phyloP scores from a whole-genome alignment of 2,888 invertebrate genomes.

The Cephonodes hylas region DNA sequence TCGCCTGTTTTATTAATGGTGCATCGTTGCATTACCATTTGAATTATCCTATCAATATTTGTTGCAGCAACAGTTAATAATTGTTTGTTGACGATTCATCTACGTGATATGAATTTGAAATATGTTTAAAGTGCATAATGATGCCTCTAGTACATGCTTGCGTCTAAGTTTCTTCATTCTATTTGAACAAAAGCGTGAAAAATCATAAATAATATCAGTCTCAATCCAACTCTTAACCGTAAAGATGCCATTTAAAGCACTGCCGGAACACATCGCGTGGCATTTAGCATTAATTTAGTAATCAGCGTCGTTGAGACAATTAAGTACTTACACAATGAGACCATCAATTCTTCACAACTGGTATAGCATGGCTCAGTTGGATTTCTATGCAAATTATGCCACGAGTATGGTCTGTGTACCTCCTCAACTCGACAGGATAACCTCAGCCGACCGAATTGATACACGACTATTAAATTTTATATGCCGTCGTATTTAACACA shows the following conservation, averaged over 20 bases:
- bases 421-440: neutral
- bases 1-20: too few relatives aligned
- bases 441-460: neutral
- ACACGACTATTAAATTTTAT: neutral
- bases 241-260: neutral
- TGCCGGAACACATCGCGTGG: neutral
- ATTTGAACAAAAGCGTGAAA: too few relatives aligned
- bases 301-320: constrained; percentile 8
- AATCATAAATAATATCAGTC: neutral
- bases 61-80: too few relatives aligned
- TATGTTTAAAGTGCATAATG: too few relatives aligned
- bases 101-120: too few relatives aligned
- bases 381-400: neutral
- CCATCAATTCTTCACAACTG: neutral
- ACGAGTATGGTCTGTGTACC: too few relatives aligned
- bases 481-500: neutral
- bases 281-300: neutral
- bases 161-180: too few relatives aligned
- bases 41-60: too few relatives aligned
- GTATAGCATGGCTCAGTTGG: neutral
- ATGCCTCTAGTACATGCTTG: too few relatives aligned
- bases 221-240: neutral
- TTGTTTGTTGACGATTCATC: too few relatives aligned
- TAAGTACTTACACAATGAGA: constrained; percentile 7
- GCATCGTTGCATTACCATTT: too few relatives aligned